These are phyloP conservation scores for Graptemys geographica DNA, from an alignment of 2,797 vertebrate species.

Conservation along the genomic window DNA sequence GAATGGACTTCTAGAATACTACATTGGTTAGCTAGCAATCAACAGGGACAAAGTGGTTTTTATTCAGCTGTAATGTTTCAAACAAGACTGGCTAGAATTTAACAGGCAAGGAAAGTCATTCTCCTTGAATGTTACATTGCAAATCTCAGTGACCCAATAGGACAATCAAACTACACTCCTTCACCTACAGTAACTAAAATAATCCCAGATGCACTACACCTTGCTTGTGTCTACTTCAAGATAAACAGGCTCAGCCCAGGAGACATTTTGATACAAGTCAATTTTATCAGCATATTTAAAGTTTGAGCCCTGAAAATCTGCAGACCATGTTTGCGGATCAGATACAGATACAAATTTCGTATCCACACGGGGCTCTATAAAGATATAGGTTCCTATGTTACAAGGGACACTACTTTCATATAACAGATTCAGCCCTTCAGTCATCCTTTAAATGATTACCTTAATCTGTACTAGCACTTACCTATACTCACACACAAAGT, in stretches of 20 bases:
- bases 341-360: too few species aligned
- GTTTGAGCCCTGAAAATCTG: too few species aligned
- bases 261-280: not conserved
- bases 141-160: too few species aligned
- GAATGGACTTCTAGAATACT: not conserved
- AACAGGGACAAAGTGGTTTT: not conserved
- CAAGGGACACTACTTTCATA: not conserved
- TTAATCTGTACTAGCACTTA: not conserved
- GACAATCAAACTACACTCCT: not conserved
- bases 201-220: not conserved
- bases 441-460: not conserved
- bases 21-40: not conserved
- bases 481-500: not conserved
- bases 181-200: not conserved
- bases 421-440: rapidly evolving
- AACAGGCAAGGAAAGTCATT: not conserved
- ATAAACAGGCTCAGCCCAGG: not conserved
- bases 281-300: not conserved
- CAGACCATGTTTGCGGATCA: too few species aligned
- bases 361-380: not conserved
- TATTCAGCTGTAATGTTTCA: not conserved
- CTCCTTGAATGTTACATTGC: not conserved
- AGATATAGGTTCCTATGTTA: not conserved
- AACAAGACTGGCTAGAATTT: not conserved
- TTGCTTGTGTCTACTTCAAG: not conserved